Percentiles rank a stretch among this genome's conserved stretches.
phyloP scores from a whole-genome alignment of 2,113 vertebrate species.

The Miniopterus natalensis region DNA sequence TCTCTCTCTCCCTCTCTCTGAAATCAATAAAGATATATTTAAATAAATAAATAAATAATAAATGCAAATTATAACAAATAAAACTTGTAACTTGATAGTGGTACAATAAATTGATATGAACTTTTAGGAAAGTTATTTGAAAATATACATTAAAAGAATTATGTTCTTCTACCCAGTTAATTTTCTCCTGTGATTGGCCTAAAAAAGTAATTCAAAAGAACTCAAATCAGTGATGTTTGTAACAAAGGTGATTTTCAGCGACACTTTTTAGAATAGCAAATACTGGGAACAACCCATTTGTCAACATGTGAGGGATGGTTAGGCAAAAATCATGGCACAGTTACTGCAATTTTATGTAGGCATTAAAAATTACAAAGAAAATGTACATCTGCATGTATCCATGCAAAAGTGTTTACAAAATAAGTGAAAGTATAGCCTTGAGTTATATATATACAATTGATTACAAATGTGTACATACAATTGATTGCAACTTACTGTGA shows the following conservation, averaged over 20 bases:
- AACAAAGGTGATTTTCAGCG: constrained; percentile 11
- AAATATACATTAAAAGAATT: background rate
- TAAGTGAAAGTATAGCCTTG: background rate
- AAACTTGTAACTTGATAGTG: background rate
- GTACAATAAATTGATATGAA: constrained; percentile 5
- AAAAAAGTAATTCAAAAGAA: constrained; percentile 59
- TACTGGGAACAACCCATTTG: background rate
- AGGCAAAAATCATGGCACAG: background rate
- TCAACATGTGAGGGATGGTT: background rate
- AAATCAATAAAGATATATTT: background rate
- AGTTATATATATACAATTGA: background rate
- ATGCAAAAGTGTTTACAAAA: background rate
- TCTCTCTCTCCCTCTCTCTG: no score
- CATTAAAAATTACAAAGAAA: constrained; percentile 9
- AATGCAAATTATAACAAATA: constrained; percentile 18
- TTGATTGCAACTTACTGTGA: background rate
- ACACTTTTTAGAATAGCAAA: background rate
- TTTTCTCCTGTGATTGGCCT: constrained; percentile 27
- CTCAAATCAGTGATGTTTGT: constrained; percentile 14
- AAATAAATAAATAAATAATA: background rate
- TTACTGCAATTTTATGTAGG: background rate
- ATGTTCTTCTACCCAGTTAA: background rate
- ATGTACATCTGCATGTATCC: background rate
- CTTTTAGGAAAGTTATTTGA: background rate
- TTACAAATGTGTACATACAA: background rate